These are phyloP conservation scores for Percopsis transmontana DNA, from an alignment of 2,113 vertebrate species.

Conservation along the genomic window DNA sequence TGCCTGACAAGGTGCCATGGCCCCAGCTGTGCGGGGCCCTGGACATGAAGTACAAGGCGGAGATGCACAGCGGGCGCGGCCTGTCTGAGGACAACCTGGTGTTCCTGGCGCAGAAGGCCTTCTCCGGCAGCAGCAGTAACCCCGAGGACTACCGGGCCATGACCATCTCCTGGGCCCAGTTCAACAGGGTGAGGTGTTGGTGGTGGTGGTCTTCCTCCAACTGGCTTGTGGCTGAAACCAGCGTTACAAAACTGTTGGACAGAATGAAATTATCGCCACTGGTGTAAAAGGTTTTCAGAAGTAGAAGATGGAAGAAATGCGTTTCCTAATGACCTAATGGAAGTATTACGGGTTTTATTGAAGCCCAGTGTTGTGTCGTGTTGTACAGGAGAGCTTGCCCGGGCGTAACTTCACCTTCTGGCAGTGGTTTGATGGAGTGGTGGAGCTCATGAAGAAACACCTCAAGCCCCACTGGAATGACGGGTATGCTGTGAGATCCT, in stretches of 20 bases:
- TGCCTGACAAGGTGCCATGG: constrained; percentile 91
- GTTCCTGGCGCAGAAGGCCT: constrained; percentile 92
- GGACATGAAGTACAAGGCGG: constrained; percentile 94
- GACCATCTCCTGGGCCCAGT: constrained; percentile 95
- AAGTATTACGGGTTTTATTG: too few species aligned
- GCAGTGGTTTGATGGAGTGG: constrained; percentile 98
- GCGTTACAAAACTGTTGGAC: too few species aligned
- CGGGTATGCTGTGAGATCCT: constrained; percentile 75
- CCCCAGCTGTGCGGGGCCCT: constrained; percentile 89
- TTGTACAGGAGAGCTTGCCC: constrained; percentile 87
- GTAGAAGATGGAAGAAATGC: too few species aligned
- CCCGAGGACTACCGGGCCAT: constrained; percentile 87
- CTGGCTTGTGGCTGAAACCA: too few species aligned
- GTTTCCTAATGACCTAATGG: too few species aligned
- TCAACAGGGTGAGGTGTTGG: constrained; percentile 79
- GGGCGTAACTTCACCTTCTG: constrained; percentile 97
- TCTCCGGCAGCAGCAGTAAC: constrained; percentile 85
- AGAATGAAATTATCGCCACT: too few species aligned
- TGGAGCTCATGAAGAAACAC: constrained; percentile 96
- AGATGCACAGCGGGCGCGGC: constrained; percentile 89
- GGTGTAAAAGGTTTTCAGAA: too few species aligned
- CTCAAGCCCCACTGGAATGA: constrained; percentile 97
- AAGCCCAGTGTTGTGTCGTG: not conserved
- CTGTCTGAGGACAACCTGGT: constrained; percentile 91
- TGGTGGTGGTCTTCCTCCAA: too few species aligned